phyloP scores from a whole-genome alignment of 2,888 invertebrate species.

The Antheraea yamamai region DNA sequence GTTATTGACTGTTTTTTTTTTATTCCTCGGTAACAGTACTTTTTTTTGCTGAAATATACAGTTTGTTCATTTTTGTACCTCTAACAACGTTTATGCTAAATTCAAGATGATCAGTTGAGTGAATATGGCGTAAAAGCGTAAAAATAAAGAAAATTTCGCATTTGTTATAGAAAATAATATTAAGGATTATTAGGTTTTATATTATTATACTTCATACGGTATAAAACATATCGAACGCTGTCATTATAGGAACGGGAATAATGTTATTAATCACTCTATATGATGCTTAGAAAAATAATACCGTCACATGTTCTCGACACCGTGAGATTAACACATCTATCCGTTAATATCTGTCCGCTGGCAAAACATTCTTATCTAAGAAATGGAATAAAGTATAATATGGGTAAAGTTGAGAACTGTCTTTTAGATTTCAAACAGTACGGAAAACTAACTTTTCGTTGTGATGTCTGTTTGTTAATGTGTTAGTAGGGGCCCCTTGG shows the following conservation, averaged over 20 bases:
- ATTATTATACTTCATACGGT: background rate
- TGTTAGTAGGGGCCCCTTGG: background rate
- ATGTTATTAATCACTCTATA: conserved; percentile 78
- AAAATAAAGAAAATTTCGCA: too few relatives aligned
- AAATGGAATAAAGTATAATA: conserved; percentile 8
- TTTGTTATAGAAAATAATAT: too few relatives aligned
- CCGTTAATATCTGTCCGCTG: conserved; percentile 25
- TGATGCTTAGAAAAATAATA: conserved; percentile 76
- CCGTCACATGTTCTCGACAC: conserved; percentile 77
- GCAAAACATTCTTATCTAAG: background rate
- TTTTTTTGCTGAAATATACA: too few relatives aligned
- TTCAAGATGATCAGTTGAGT: too few relatives aligned
- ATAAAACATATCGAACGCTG: conserved; percentile 54
- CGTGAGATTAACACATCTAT: conserved; percentile 76
- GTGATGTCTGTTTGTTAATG: background rate
- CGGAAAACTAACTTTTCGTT: background rate
- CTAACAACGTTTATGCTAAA: too few relatives aligned
- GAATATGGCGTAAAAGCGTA: too few relatives aligned
- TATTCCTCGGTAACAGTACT: too few relatives aligned
- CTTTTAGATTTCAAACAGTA: background rate
- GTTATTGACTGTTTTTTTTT: too few relatives aligned
- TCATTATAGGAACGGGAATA: conserved; percentile 67
- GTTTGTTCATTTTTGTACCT: too few relatives aligned
- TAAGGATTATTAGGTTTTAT: too few relatives aligned
- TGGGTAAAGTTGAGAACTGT: background rate